A percentile compares a stretch with the other conserved stretches of the same genome.
phyloP scores from a whole-genome alignment of 2,888 invertebrate species.

The Hesperia comma region DNA sequence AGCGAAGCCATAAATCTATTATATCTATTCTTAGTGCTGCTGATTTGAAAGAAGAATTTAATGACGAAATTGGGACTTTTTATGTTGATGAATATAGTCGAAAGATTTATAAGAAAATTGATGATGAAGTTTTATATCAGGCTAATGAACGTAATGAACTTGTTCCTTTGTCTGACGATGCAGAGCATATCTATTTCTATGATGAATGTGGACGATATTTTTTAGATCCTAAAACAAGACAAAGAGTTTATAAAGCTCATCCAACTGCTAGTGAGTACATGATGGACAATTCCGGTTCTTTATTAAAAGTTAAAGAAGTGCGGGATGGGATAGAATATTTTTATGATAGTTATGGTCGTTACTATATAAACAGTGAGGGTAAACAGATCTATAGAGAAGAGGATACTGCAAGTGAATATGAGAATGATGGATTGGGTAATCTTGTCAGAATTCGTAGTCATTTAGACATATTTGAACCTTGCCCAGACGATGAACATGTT shows the following conservation, averaged over 20 bases:
- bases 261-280: constrained; percentile 72
- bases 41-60: constrained; percentile 69
- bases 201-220: constrained; percentile 78
- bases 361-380: constrained; percentile 68
- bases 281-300: constrained; percentile 69
- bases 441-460: constrained; percentile 73
- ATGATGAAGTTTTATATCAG: constrained; percentile 64
- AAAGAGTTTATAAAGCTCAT: constrained; percentile 72
- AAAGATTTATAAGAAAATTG: constrained; percentile 69
- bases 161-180: constrained; percentile 68
- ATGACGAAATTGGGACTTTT: constrained; percentile 70
- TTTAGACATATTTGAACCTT: constrained; percentile 64
- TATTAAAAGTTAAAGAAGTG: constrained; percentile 70
- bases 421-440: constrained; percentile 77
- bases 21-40: constrained; percentile 73
- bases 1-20: constrained; percentile 65
- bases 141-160: constrained; percentile 68
- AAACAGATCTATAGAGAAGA: constrained; percentile 72
- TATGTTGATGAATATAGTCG: constrained; percentile 69
- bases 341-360: constrained; percentile 75
- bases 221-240: constrained; percentile 60
- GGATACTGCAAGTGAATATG: constrained; percentile 72
- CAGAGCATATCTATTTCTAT: constrained; percentile 67
- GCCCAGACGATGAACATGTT: constrained; percentile 69
- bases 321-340: constrained; percentile 66